Percentiles rank a stretch among this genome's conserved stretches.
Conservation (phyloP, 2,113 vertebrate genomes). For the Hemibates koningsi region DNA sequence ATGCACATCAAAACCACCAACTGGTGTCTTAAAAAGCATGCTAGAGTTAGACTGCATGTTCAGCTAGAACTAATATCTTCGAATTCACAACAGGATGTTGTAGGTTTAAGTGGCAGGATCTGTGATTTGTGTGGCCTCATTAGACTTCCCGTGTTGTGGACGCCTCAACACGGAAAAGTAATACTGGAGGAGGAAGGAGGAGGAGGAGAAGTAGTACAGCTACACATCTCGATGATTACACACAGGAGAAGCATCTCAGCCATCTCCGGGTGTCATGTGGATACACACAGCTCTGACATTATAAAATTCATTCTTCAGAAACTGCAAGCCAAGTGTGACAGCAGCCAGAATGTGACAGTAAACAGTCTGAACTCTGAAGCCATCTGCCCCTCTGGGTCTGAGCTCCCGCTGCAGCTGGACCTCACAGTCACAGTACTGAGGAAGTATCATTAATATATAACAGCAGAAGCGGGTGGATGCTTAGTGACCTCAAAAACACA, state of each 20-base stretch:
- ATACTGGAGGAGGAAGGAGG: background rate
- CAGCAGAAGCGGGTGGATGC: background rate
- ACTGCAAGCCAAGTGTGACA: slow-evolving; percentile 24
- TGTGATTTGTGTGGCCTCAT: background rate
- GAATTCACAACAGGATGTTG: background rate
- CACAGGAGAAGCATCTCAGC: background rate
- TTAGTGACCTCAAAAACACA: background rate
- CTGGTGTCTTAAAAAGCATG: background rate
- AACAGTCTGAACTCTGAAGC: slow-evolving; percentile 10
- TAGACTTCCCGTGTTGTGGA: background rate
- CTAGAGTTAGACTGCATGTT: background rate
- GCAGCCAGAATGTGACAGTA: slow-evolving; percentile 8
- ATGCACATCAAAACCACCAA: background rate
- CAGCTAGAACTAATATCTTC: background rate
- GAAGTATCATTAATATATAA: background rate
- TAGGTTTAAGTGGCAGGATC: background rate
- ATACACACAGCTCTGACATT: slow-evolving; percentile 13
- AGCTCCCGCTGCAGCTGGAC: background rate
- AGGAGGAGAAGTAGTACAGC: background rate
- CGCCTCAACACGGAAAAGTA: background rate
- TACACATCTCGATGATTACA: background rate
- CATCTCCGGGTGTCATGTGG: background rate
- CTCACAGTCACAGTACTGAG: background rate
- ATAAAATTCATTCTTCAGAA: slow-evolving; percentile 1
- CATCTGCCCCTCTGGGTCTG: background rate